Conservation (phyloP, 1,140 invertebrate species). For the Bombus haemorrhoidalis region DNA sequence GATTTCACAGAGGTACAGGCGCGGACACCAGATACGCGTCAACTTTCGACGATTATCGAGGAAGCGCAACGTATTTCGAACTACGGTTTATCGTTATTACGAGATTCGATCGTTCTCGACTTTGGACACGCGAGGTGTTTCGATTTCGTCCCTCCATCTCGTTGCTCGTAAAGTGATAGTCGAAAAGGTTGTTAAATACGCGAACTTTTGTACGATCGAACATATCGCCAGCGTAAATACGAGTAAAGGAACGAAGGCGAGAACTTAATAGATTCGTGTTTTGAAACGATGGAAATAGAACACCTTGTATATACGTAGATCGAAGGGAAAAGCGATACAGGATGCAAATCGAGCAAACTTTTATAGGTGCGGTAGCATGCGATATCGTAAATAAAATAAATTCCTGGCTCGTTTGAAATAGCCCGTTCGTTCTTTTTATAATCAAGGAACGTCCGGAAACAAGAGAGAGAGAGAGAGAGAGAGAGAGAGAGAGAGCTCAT, state of each 20-base stretch:
- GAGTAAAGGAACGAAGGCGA: not conserved
- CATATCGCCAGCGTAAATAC: no score
- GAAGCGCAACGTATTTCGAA: slow-evolving; percentile 9
- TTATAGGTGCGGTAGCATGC: not conserved
- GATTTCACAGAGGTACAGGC: not conserved
- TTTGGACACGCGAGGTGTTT: not conserved
- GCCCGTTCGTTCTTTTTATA: not conserved
- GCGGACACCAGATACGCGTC: not conserved
- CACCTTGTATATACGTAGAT: not conserved
- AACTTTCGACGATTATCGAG: slow-evolving; percentile 38
- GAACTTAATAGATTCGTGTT: not conserved
- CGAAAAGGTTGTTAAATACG: not conserved
- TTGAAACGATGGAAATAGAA: not conserved
- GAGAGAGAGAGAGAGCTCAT: no score
- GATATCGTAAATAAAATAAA: slow-evolving; percentile 4
- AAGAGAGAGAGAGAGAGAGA: no score
- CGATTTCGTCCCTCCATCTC: no score
- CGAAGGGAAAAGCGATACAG: not conserved
- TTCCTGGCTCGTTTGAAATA: not conserved
- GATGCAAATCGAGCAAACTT: slow-evolving; percentile 16
- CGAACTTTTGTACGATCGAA: no score
- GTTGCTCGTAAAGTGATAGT: not conserved
- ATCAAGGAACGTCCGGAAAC: not conserved
- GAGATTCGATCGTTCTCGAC: not conserved
- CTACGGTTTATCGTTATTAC: not conserved